phyloP scores from a whole-genome alignment of 2,888 invertebrate species.

The Gisinianus flammeolus region DNA sequence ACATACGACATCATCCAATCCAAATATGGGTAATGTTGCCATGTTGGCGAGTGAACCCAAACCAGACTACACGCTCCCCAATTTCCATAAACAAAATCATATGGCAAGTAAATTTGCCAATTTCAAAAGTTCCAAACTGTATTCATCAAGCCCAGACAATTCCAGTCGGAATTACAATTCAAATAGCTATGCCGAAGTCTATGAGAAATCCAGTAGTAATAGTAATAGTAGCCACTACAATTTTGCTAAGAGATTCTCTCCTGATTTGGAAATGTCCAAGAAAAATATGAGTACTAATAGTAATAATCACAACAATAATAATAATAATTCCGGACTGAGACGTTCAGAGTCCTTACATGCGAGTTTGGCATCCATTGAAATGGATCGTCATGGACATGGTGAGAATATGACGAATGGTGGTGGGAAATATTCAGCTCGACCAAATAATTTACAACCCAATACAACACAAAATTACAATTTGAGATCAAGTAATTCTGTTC shows the following conservation, averaged over 20 bases:
- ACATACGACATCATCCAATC: conserved; percentile 25
- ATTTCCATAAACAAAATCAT: conserved; percentile 55
- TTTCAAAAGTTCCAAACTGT: conserved; percentile 55
- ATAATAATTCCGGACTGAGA: conserved; percentile 38
- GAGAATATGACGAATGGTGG: neutral
- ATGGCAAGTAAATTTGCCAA: conserved; percentile 58
- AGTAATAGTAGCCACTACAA: conserved; percentile 33
- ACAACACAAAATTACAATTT: conserved; percentile 8
- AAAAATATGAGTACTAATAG: conserved; percentile 26
- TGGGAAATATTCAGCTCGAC: neutral
- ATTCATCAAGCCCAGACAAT: conserved; percentile 48
- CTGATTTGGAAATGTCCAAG: conserved; percentile 43
- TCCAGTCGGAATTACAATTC: conserved; percentile 40
- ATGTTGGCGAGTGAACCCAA: conserved; percentile 47
- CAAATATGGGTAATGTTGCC: conserved; percentile 28
- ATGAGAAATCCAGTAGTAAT: conserved; percentile 41
- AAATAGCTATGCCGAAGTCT: conserved; percentile 43
- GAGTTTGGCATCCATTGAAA: conserved; percentile 48
- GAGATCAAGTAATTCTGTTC: conserved; percentile 22
- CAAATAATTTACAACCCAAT: neutral
- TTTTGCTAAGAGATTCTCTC: conserved; percentile 44
- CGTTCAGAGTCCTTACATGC: conserved; percentile 53
- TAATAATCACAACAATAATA: neutral
- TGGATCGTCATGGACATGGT: neutral
- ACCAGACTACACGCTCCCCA: conserved; percentile 54